Evolutionary conservation across 2,797 vertebrate genomes (phyloP).

Genomic region (Poecilia picta): DNA sequence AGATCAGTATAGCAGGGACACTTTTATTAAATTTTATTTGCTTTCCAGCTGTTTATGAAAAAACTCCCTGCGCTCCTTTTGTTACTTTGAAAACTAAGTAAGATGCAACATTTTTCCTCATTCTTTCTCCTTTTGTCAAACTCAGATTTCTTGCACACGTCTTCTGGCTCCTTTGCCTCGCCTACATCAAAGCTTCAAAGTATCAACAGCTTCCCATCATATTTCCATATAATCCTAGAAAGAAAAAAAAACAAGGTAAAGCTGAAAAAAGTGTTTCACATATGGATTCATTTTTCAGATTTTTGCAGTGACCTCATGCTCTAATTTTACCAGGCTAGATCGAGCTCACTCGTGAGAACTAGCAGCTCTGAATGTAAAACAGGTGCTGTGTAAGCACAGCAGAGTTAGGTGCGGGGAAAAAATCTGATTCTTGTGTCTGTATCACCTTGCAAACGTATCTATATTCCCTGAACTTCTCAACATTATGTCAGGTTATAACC

Average conservation of each 20-base stretch:
- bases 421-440: neutral
- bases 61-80: constrained; percentile 14
- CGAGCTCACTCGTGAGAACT: constrained; percentile 1
- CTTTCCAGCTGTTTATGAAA: constrained; percentile 23
- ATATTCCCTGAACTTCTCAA: neutral
- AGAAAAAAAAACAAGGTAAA: constrained; percentile 13
- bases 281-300: constrained; percentile 56
- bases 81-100: constrained; percentile 3
- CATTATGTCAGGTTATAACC: neutral
- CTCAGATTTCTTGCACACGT: constrained; percentile 56
- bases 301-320: constrained; percentile 43
- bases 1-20: neutral
- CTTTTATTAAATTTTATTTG: constrained; percentile 4
- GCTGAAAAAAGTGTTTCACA: constrained; percentile 31
- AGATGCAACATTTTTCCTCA: constrained; percentile 20
- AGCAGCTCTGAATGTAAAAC: constrained; percentile 8
- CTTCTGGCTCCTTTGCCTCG: constrained; percentile 44
- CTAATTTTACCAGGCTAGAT: constrained; percentile 13
- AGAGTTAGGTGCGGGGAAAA: neutral
- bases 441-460: neutral
- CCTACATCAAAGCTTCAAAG: constrained; percentile 48
- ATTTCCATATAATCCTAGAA: constrained; percentile 33
- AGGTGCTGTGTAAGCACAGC: neutral
- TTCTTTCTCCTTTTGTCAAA: constrained; percentile 46
- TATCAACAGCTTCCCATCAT: constrained; percentile 60